These are phyloP conservation scores for Adineta ricciae DNA, from an alignment of 2,888 invertebrate species.

Conservation along the genomic window DNA sequence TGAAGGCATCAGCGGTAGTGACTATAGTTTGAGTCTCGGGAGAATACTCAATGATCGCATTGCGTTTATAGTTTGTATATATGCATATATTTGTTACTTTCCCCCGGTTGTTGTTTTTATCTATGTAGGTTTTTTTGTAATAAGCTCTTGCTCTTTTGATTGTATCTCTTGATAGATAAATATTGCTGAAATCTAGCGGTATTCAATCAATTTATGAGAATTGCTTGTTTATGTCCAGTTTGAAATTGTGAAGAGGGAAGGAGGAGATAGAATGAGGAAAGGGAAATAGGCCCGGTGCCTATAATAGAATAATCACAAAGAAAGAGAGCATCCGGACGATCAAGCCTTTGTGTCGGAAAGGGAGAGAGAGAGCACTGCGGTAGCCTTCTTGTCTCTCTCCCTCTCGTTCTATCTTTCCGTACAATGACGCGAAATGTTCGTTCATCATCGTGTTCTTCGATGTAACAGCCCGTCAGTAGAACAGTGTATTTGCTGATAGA, in stretches of 20 bases:
- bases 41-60: not conserved
- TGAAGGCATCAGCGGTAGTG: not conserved
- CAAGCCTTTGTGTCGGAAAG: not conserved
- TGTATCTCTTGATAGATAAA: not conserved
- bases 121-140: not conserved
- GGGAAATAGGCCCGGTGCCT: not conserved
- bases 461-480: not conserved
- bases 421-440: conserved; percentile 9
- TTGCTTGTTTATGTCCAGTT: not conserved
- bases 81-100: not conserved
- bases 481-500: not conserved
- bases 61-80: not conserved
- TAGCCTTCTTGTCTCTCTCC: not conserved
- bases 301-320: not conserved
- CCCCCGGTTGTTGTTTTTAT: not conserved
- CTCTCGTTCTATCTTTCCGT: not conserved
- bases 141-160: not conserved
- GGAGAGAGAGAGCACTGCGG: not conserved
- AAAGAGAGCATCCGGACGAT: conserved; percentile 5
- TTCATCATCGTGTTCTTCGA: not conserved
- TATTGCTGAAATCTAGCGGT: not conserved
- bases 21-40: not conserved
- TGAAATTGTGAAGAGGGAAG: not conserved
- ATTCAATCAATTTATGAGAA: not conserved
- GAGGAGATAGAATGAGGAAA: not conserved